Evolutionary conservation across 2,797 vertebrate genomes (phyloP).

Genomic region (Myotis findleyi): DNA sequence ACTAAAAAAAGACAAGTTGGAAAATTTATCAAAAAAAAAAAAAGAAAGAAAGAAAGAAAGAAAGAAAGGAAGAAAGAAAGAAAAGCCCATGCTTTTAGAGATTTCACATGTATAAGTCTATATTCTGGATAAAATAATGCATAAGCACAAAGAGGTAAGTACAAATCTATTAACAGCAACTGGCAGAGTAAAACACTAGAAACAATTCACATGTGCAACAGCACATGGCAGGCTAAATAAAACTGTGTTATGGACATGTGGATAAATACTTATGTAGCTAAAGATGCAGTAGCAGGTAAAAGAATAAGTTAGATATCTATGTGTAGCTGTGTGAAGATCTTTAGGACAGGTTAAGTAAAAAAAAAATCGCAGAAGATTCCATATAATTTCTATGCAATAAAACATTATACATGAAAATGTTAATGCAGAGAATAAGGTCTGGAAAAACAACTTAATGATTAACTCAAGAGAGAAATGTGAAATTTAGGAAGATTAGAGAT

Average conservation of each 20-base stretch:
- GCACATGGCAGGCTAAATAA: not conserved
- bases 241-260: not conserved
- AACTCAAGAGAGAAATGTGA: not conserved
- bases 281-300: not conserved
- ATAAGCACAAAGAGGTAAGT: not conserved
- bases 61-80: not conserved
- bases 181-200: not conserved
- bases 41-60: not conserved
- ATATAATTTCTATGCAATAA: not conserved
- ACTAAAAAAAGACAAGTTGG: not conserved
- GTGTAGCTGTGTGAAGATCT: not conserved
- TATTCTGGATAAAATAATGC: not conserved
- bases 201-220: not conserved
- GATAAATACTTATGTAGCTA: not conserved
- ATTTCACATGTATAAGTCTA: not conserved
- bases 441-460: not conserved
- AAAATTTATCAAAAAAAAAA: not conserved
- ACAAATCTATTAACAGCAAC: not conserved
- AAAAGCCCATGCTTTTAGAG: not conserved
- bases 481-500: not conserved
- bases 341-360: not conserved
- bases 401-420: not conserved
- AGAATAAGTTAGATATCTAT: not conserved
- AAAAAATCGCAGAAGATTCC: not conserved
- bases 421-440: not conserved